A percentile compares a stretch with the other conserved stretches of the same genome.
Conservation (phyloP, 2,797 vertebrate species). For the Epinephelus awoara region DNA sequence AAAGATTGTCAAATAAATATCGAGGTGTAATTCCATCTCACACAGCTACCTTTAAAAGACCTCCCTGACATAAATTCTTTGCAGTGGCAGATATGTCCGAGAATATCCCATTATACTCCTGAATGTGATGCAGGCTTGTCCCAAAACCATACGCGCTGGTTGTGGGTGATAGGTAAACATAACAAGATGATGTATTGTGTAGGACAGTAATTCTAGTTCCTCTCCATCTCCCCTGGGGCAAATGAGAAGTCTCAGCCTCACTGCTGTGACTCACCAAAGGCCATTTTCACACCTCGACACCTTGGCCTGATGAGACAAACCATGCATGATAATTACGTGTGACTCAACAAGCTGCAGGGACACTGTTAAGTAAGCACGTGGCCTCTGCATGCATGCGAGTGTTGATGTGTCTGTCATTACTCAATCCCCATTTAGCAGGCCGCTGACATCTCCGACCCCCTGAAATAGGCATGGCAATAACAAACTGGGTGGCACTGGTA, state of each 20-base stretch:
- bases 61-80: constrained; percentile 41
- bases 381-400: constrained; percentile 38
- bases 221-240: constrained; percentile 58
- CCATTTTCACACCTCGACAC: constrained; percentile 81
- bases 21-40: constrained; percentile 50
- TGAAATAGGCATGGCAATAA: constrained; percentile 82
- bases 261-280: constrained; percentile 74
- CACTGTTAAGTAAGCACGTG: constrained; percentile 54
- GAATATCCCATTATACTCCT: constrained; percentile 53
- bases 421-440: constrained; percentile 74
- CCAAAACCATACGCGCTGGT: constrained; percentile 29
- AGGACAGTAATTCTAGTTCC: constrained; percentile 62
- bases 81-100: constrained; percentile 59
- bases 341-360: constrained; percentile 74
- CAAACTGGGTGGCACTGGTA: constrained; percentile 67
- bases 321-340: constrained; percentile 79
- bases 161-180: constrained; percentile 68
- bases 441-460: constrained; percentile 75
- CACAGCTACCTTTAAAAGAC: constrained; percentile 48
- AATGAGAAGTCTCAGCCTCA: constrained; percentile 62
- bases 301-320: constrained; percentile 75
- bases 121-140: constrained; percentile 49
- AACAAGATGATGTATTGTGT: constrained; percentile 75
- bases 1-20: constrained; percentile 66
- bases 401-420: constrained; percentile 63